These are phyloP conservation scores for Microchrysa polita DNA, from an alignment of 2,888 invertebrate genomes.

Conservation along the genomic window DNA sequence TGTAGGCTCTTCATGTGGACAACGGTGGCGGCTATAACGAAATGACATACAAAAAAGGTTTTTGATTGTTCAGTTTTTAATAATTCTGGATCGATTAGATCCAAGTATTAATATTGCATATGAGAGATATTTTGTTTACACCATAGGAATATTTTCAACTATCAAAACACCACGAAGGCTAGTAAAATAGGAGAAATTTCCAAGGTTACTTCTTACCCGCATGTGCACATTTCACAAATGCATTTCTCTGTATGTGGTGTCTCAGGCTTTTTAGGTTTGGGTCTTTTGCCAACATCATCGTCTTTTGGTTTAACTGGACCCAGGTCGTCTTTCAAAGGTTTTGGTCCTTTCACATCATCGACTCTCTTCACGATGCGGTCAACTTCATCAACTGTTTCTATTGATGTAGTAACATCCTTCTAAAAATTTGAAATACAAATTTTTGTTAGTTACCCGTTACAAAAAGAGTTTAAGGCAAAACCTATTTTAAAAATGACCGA, in stretches of 20 bases:
- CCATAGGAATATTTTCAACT: no score
- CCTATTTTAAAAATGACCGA: background rate
- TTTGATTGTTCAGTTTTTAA: no score
- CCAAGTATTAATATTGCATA: no score
- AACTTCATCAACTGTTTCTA: constrained; percentile 54
- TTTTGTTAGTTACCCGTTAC: no score
- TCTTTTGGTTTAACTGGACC: constrained; percentile 57
- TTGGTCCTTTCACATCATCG: constrained; percentile 64
- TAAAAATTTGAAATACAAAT: background rate
- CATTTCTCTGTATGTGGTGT: constrained; percentile 78
- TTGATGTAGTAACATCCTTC: constrained; percentile 59
- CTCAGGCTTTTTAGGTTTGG: constrained; percentile 54
- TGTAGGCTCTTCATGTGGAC: constrained; percentile 70
- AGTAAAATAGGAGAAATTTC: no score
- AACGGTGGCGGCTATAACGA: constrained; percentile 85
- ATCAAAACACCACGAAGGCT: no score
- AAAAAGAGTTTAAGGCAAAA: no score
- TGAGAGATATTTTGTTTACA: no score
- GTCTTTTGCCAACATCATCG: constrained; percentile 53
- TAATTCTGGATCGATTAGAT: no score
- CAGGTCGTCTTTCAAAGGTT: constrained; percentile 42
- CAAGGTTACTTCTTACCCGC: constrained; percentile 77
- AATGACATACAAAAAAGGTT: no score
- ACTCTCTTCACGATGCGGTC: constrained; percentile 62
- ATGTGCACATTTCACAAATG: constrained; percentile 90